Base-by-base conservation (phyloP, 2,113 vertebrate species). In the Grammomys surdaster region DNA sequence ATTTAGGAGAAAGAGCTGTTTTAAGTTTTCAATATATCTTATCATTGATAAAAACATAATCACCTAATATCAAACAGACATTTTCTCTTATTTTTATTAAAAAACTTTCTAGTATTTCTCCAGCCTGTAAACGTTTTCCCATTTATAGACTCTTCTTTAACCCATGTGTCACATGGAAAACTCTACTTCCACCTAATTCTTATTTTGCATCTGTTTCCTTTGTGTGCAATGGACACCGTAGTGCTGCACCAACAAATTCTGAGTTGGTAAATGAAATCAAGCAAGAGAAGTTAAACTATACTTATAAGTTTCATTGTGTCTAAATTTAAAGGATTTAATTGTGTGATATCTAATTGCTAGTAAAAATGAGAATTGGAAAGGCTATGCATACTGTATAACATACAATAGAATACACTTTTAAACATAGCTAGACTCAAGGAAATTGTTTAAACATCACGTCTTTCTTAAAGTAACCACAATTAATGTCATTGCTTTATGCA, bases 361-460 rank as follows among this genome's bases (percentile, higher is more conserved):
- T 40, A 93, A 70, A 67, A 65, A 78, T 76, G 24, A 96, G 33
- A 96, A 46, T 58, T 95, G 65, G 43, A 81, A 73, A 58, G 70
- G 28, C 82, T 75, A 85, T 12, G 48, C 33, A 10, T 28, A 69
- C 24, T 46, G 28, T 40, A 63, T 14, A 81, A 72, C 4, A 91
- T 26, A 76, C 2, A 88, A 51, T 46, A 90, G 65, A 92, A 36
- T 43, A 72, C 3, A 36, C 9, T 70, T 93, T 92, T 80, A 93
- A 80, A 76, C 19, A 26, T 36, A 81, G 2, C 3, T 20, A 86
- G 46, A 87, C n/a, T 31, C 56, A 76, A 2, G 4, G 31, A 86
- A 89, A 56, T 10, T 20, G 28, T 72, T 82, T 48, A 76, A 33
- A 58, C 6, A 76, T 56, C 43, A 91, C 48, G 7, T 17, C 14